phyloP scores from a whole-genome alignment of 2,888 invertebrate species.

The Lithophane ornitopus region DNA sequence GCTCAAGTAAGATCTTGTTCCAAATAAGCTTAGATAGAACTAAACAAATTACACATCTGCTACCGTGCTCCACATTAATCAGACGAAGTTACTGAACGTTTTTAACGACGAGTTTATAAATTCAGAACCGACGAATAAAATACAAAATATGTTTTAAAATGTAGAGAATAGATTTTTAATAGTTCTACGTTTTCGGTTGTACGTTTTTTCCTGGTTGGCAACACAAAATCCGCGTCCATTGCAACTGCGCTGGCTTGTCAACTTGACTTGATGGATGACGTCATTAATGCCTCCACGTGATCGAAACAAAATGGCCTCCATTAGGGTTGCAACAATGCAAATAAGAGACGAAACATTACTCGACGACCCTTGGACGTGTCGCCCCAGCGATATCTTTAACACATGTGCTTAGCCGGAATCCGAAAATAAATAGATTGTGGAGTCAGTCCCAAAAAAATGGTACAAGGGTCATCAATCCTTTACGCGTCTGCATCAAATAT shows the following conservation, averaged over 20 bases:
- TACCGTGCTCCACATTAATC: conserved; percentile 35
- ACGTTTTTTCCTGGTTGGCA: conserved; percentile 51
- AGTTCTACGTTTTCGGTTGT: conserved; percentile 33
- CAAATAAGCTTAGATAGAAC: conserved; percentile 40
- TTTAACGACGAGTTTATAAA: conserved; percentile 29
- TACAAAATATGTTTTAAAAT: conserved; percentile 24
- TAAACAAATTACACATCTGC: conserved; percentile 35
- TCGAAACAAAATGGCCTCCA: conserved; percentile 79
- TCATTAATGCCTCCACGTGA: conserved; percentile 81
- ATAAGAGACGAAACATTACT: conserved; percentile 54
- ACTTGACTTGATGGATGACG: conserved; percentile 85
- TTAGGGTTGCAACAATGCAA: conserved; percentile 73
- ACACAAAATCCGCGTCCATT: conserved; percentile 74
- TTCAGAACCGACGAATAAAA: conserved; percentile 4
- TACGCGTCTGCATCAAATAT: conserved; percentile 83
- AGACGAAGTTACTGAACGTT: conserved; percentile 35
- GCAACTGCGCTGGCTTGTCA: conserved; percentile 82
- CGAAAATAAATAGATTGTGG: conserved; percentile 78
- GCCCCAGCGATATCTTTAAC: conserved; percentile 51
- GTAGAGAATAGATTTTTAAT: conserved; percentile 37
- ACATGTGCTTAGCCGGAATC: conserved; percentile 63
- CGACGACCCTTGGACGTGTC: conserved; percentile 32
- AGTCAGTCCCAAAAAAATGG: conserved; percentile 77
- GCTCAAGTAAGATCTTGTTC: conserved; percentile 41
- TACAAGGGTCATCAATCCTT: conserved; percentile 83